Evolutionary conservation across 2,888 invertebrate genomes (phyloP), one percentile per base, ranked within the genome.

Genomic region (Heliconius sara): DNA sequence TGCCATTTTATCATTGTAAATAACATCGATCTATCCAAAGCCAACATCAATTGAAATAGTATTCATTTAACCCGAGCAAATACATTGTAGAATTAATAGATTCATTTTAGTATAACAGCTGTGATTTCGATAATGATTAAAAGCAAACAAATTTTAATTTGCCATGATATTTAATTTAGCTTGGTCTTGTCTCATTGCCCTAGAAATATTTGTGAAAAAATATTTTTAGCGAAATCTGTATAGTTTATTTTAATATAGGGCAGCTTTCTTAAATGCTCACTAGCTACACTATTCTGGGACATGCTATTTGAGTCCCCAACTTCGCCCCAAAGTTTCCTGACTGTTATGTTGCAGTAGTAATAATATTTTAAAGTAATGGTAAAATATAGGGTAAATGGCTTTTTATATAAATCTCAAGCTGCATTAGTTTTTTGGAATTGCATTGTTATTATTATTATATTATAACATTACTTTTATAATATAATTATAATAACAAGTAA

Each of bases 1-100:
- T 94, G 83, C 13, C 78, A 79, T 79, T 68, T 65, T 47, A 6
- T 82, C 88, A 87, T 83, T 89, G 86, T 89, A 88, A 85, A 88
- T 88, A 87, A 80, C 76, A 83, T 84, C 13, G 65, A 77, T 27
- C 63, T 76, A n/a, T 74, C 43, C 47, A 67, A 47, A 39, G 13
- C 30, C 25, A 60, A 39, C 27, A 34, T 39, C 73, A 73, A n/a
- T 25, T 34, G 73, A 34, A 39, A 60, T 25, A 60, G 22, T 34
- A 3, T 60, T 73, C 73, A 73, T 73, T n/a, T 73, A 73, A 73
- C 73, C n/a, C 34, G 39, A 34, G 39, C 60, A 60, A 60, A 39
- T 73, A 60, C 73, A 73, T 60, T 73, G 39, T 60, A 34, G 13
- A 10, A 60, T 60, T 39, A 39, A 57, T 16, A 34, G 13, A 25